phyloP scores from a whole-genome alignment of 2,797 vertebrate genomes.

The Lepidocolaptes lacrymiger region DNA sequence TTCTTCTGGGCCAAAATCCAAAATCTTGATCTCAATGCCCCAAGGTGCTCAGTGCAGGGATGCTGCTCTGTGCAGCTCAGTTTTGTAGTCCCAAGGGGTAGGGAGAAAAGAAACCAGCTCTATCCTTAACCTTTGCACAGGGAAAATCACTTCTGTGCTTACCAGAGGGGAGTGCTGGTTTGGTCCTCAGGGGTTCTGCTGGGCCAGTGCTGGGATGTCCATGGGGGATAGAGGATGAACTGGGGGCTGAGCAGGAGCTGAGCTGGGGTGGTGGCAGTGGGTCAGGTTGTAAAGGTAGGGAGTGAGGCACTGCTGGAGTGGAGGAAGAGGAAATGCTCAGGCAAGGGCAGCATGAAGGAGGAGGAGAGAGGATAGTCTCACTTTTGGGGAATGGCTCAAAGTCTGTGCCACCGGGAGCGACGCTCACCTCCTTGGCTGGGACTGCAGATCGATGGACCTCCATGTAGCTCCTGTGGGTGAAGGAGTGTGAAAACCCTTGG shows the following conservation, averaged over 20 bases:
- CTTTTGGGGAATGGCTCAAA: background rate
- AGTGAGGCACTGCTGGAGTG: background rate
- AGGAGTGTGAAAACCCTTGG: background rate
- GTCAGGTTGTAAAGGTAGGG: background rate
- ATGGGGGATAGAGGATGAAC: fast-evolving
- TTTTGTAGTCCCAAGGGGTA: background rate
- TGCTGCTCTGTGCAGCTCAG: background rate
- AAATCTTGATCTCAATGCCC: background rate
- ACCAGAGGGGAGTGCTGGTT: background rate
- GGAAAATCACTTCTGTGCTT: background rate
- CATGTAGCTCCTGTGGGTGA: fast-evolving
- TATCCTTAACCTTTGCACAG: background rate
- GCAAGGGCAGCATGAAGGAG: background rate
- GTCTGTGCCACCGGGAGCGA: fast-evolving
- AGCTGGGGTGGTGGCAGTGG: background rate
- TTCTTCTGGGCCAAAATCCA: background rate
- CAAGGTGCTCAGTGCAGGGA: fast-evolving
- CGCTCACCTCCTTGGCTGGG: background rate
- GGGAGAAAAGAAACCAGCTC: background rate
- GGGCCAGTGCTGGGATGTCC: background rate
- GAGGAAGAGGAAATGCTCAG: background rate
- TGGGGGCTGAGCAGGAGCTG: fast-evolving
- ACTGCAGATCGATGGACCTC: fast-evolving
- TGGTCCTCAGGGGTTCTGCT: background rate
- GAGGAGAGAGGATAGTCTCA: background rate